These are phyloP conservation scores for Scomber colias DNA, from an alignment of 2,113 vertebrate species.

Conservation along the genomic window DNA sequence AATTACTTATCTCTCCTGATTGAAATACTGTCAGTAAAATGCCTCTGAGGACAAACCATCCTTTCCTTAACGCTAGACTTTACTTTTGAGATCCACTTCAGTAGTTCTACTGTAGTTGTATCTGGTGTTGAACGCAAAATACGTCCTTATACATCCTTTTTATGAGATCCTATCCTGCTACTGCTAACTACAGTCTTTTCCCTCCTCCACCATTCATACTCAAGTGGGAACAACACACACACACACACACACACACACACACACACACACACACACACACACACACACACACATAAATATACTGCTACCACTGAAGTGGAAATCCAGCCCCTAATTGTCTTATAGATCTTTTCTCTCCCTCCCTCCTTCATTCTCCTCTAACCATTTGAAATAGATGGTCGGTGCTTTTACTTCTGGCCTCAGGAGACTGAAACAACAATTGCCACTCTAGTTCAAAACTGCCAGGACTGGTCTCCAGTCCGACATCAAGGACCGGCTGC, in stretches of 20 bases:
- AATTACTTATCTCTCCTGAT: too few species aligned
- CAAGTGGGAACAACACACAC: slow-evolving; percentile 19
- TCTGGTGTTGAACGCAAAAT: too few species aligned
- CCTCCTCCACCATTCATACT: slow-evolving; percentile 1
- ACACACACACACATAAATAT: slow-evolving; percentile 23
- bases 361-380: slow-evolving; percentile 46
- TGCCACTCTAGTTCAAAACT: slow-evolving; percentile 47
- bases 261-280: not conserved
- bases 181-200: slow-evolving; percentile 9
- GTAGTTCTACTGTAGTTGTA: too few species aligned
- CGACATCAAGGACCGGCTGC: slow-evolving; percentile 31
- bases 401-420: slow-evolving; percentile 55
- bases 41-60: too few species aligned
- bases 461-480: slow-evolving; percentile 24
- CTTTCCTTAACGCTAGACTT: not conserved
- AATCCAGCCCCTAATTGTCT: slow-evolving; percentile 71
- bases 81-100: slow-evolving; percentile 13
- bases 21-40: too few species aligned
- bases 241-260: not conserved
- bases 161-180: slow-evolving; percentile 4
- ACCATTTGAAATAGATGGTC: slow-evolving; percentile 67
- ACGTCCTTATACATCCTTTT: not conserved
- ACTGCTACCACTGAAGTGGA: slow-evolving; percentile 55
- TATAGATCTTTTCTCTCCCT: slow-evolving; percentile 57
- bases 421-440: slow-evolving; percentile 56